Percentiles rank a stretch among this genome's conserved stretches.
phyloP scores from a whole-genome alignment of 2,113 vertebrate species.

The Microtus oregoni region DNA sequence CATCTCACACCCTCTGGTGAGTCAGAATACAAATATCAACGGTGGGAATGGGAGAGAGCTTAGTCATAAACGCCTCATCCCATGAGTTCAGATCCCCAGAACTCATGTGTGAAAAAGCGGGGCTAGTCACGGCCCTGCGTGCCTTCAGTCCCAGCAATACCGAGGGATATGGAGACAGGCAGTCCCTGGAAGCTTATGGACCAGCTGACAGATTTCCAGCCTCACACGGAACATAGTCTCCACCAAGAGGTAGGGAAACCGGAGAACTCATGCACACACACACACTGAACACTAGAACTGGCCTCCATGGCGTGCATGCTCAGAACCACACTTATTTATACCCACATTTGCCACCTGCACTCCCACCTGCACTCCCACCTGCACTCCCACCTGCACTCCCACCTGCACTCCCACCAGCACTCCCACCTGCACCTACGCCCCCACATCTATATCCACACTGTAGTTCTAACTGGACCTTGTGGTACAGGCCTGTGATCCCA shows the following conservation, averaged over 20 bases:
- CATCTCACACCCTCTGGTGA: neutral
- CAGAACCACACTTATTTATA: too few relatives aligned
- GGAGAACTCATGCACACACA: neutral
- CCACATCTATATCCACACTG: neutral
- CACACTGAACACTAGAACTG: neutral
- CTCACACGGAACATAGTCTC: too few relatives aligned
- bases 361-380: neutral
- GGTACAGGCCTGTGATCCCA: neutral
- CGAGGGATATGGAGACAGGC: neutral
- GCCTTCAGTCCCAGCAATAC: neutral
- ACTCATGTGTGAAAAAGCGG: neutral
- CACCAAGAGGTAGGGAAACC: neutral
- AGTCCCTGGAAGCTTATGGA: neutral
- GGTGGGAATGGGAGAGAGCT: neutral
- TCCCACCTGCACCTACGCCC: neutral
- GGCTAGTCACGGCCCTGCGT: too few relatives aligned
- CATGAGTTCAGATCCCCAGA: neutral
- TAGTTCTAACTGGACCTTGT: neutral
- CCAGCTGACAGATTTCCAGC: neutral
- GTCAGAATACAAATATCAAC: neutral
- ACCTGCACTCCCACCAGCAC: too few relatives aligned
- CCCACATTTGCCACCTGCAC: too few relatives aligned
- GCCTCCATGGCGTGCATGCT: accelerated
- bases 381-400: too few relatives aligned
- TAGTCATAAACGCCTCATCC: neutral